Base-by-base conservation (phyloP, 2,113 vertebrate genomes). In the Xenopus laevis region DNA sequence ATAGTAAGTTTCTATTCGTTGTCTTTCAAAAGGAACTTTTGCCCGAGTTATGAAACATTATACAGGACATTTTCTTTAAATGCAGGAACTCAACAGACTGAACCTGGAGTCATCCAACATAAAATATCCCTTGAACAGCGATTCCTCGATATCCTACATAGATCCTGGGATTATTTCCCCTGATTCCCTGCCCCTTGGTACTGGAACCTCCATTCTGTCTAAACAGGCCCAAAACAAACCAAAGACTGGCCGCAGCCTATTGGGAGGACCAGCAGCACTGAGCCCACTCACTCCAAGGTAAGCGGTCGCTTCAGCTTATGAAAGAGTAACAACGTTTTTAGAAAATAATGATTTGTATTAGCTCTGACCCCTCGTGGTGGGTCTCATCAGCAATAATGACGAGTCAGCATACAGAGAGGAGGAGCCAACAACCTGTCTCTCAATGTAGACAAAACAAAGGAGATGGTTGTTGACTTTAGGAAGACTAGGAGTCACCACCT, bases 41-140 rank as follows among this genome's bases (percentile, higher is more conserved):
- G 10, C 10, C 13, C 13, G 47, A 13, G 8, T 13, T 27, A 4
- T 27, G 23, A 27, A 27, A 27, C 23, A 3, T n/a, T 30, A 10
- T 62, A 6, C 30, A 17, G 2, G 23, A 27, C 23, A 4, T 57
- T 53, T 72, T 27, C 50, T 11, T n/a, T 45, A 59, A 20, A 86
- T 86, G 81, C 81, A 99, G 97, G 97, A 99, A 84, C 78, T 98
- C 77, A 99, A 99, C 81, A 93, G 97, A 84, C 87, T 99, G 84
- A 99, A 99, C 88, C 87, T 99, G 79, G 97, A 99, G 87, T 98
- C 97, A 16, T 98, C 96, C 65, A 98, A 96, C 76, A 92, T 94
- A 17, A 98, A 98, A 83, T 94, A 95, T 58, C 92, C 92, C 59
- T 82, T 97, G 86, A 95, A 93, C 71, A 94, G 91, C 12, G 96